phyloP scores from a whole-genome alignment of 2,888 invertebrate species.

The Augochlorella aurata region DNA sequence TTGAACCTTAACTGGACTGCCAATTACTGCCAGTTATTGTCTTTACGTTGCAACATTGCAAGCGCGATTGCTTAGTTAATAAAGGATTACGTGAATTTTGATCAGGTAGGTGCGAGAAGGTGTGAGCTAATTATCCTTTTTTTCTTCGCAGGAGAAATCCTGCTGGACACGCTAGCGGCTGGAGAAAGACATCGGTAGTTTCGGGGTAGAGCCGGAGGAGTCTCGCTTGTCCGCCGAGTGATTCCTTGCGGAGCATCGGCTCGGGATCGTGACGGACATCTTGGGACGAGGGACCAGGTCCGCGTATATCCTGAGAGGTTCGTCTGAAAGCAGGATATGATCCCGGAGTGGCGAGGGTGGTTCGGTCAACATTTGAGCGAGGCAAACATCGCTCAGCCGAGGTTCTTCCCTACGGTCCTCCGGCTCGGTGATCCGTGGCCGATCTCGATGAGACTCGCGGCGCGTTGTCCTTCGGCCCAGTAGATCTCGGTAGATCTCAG shows the following conservation, averaged over 20 bases:
- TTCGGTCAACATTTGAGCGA: slow-evolving; percentile 78
- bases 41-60: too few relatives aligned
- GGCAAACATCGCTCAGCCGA: slow-evolving; percentile 69
- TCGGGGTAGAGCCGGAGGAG: neutral
- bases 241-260: neutral
- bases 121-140: too few relatives aligned
- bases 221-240: neutral
- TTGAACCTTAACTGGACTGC: too few relatives aligned
- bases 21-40: too few relatives aligned
- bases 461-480: slow-evolving; percentile 59
- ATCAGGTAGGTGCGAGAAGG: too few relatives aligned
- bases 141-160: neutral
- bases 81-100: too few relatives aligned
- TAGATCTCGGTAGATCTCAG: too few relatives aligned
- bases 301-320: slow-evolving; percentile 59
- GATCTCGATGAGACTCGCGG: slow-evolving; percentile 53
- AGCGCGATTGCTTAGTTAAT: too few relatives aligned
- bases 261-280: slow-evolving; percentile 15
- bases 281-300: slow-evolving; percentile 14
- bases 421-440: slow-evolving; percentile 23
- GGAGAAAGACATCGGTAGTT: neutral
- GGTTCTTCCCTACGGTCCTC: slow-evolving; percentile 41
- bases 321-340: slow-evolving; percentile 73
- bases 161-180: neutral
- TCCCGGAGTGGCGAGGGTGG: slow-evolving; percentile 67